Percentiles rank a stretch among this genome's conserved stretches.
Conservation (phyloP, 2,113 vertebrate genomes). For the Alectura lathami region DNA sequence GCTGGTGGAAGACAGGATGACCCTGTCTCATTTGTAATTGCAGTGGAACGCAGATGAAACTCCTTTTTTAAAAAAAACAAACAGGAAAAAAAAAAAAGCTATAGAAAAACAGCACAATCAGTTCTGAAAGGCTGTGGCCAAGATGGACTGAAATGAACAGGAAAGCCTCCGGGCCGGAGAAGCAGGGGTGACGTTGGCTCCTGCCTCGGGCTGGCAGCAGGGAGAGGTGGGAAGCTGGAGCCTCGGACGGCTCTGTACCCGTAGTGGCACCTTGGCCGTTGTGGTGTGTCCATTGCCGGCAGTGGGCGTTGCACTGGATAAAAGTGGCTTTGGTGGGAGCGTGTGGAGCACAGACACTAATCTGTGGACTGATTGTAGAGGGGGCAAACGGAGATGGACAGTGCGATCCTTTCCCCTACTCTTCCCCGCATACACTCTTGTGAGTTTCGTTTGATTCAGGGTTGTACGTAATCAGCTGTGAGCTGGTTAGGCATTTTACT, state of each 20-base stretch:
- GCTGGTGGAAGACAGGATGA: conserved; percentile 97
- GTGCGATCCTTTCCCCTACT: neutral
- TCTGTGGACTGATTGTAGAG: neutral
- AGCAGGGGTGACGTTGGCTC: conserved; percentile 11
- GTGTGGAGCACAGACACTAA: neutral
- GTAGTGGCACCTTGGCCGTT: neutral
- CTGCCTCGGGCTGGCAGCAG: conserved; percentile 30
- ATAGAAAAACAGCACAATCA: conserved; percentile 82
- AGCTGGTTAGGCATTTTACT: conserved; percentile 47
- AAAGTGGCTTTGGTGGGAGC: neutral
- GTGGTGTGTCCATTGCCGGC: conserved; percentile 13
- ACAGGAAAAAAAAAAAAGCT: neutral
- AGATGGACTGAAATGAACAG: conserved; percentile 35
- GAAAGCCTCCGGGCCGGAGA: conserved; percentile 7
- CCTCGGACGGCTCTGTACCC: neutral
- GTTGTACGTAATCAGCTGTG: conserved; percentile 55
- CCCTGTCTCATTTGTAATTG: conserved; percentile 88
- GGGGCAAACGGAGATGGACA: neutral
- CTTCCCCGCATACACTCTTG: neutral
- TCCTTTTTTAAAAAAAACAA: conserved; percentile 56
- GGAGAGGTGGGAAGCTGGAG: neutral
- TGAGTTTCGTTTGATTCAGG: conserved; percentile 36
- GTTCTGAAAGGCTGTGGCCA: conserved; percentile 37
- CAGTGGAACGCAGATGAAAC: conserved; percentile 49
- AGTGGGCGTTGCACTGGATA: neutral